phyloP scores from a whole-genome alignment of 1,140 invertebrate genomes.

The Cheumatopsyche charites region DNA sequence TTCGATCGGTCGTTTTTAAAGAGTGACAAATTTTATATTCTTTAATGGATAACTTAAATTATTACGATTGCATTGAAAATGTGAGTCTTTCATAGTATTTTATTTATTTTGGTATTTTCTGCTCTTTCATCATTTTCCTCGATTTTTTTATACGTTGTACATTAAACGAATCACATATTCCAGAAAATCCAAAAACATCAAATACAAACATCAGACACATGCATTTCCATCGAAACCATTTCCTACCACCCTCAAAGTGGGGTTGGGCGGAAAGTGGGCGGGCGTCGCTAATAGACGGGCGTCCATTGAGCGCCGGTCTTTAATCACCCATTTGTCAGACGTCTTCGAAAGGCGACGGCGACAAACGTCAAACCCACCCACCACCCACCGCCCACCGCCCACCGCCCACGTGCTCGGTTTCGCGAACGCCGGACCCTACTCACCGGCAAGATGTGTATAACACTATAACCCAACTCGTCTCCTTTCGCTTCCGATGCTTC shows the following conservation, averaged over 20 bases:
- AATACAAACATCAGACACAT: not conserved
- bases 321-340: conserved; percentile 47
- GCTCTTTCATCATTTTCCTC: not conserved
- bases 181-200: too few species aligned
- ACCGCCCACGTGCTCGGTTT: not conserved
- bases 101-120: not conserved
- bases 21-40: too few species aligned
- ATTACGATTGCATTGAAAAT: too few species aligned
- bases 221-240: not conserved
- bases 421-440: conserved; percentile 6
- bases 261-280: not conserved
- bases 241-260: not conserved
- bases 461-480: not conserved
- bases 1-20: not conserved
- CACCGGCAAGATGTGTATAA: not conserved
- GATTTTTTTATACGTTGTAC: too few species aligned
- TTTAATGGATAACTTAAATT: too few species aligned
- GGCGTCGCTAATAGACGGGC: conserved; percentile 32
- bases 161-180: too few species aligned
- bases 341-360: conserved; percentile 27
- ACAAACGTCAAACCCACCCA: conserved; percentile 32
- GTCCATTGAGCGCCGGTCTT: conserved; percentile 35
- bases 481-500: conserved; percentile 4
- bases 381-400: too few species aligned
- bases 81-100: not conserved